Base-by-base conservation (phyloP, 2,113 vertebrate species). In the Odocoileus hemionus region DNA sequence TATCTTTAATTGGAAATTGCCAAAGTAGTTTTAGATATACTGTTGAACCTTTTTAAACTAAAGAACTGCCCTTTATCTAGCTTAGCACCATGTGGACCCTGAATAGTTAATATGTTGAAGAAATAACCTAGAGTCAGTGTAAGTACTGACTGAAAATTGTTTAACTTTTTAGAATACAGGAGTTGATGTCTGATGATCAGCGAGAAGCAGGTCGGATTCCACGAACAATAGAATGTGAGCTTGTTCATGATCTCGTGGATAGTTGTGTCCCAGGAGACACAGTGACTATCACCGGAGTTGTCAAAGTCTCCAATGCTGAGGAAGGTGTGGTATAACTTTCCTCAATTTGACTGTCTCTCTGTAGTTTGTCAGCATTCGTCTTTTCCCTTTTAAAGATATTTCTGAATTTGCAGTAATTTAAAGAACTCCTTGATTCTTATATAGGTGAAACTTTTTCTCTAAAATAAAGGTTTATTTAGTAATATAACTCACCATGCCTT, bases 261-360 rank as follows among this genome's bases (percentile, higher is more conserved):
- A 99, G 99, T 98, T 99, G 99, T 93, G 99, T 99, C 30, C 99
- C 99, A 0, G 99, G 99, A 95, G 99, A 99, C 98, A 99, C 99
- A 1, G 99, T 99, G 45, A 99, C 99, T 0, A 84, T 99, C 58
- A 99, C 99, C 0, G 99, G 99, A 14, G 98, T 99, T 43, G 99
- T 99, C 54, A 99, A 99, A 98, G 99, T 99, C n/a, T 99, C 99
- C 2, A 99, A 98, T 94, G 97, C 98, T 0, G 99, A 99, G 61
- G 99, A 99, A 97, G 99, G 99, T 99, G 98, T 96, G 36, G 52
- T 19, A 2, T 30, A 52, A 33, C 5, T 26, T 67, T 17, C 70
- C 16, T 95, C 58, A 82, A 93, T 50, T 86, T 82, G 3, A 43
- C 93, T 92, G 7, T 76, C 57, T 70, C 16, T 86, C 33, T 78